Conservation (phyloP, 2,113 vertebrate genomes). For the Melanerpes formicivorus region DNA sequence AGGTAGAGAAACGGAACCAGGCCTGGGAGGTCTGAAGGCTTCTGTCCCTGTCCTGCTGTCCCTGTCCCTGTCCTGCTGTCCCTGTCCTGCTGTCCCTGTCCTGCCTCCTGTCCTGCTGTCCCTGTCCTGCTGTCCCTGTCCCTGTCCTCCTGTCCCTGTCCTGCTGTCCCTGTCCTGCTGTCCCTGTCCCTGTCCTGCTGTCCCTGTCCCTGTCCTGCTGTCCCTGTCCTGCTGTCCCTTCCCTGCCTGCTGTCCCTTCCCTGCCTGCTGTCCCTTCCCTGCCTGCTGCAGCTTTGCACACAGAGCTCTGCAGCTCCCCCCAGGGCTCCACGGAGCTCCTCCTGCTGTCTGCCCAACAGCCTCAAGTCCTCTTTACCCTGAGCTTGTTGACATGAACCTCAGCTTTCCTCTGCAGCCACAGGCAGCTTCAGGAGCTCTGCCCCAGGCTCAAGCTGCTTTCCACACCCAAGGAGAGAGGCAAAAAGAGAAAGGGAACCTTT, state of each 20-base stretch:
- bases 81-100: too few relatives aligned
- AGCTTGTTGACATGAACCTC: constrained; percentile 57
- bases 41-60: constrained; percentile 8
- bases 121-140: too few relatives aligned
- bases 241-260: neutral
- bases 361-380: constrained; percentile 61
- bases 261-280: constrained; percentile 31
- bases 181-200: neutral
- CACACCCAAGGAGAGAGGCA: neutral
- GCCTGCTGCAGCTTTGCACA: constrained; percentile 42
- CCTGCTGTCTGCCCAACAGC: constrained; percentile 3
- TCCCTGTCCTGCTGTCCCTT: too few relatives aligned
- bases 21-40: constrained; percentile 57
- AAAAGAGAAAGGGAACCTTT: neutral
- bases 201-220: too few relatives aligned
- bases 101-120: too few relatives aligned
- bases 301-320: constrained; percentile 42
- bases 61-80: too few relatives aligned
- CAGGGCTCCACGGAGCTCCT: constrained; percentile 39
- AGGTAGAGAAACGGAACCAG: constrained; percentile 76
- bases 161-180: too few relatives aligned
- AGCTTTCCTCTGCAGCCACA: constrained; percentile 41
- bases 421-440: neutral
- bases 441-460: neutral
- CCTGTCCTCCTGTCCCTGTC: too few relatives aligned